phyloP scores from a whole-genome alignment of 2,888 invertebrate species.

The Drepanosiphum platanoidis region DNA sequence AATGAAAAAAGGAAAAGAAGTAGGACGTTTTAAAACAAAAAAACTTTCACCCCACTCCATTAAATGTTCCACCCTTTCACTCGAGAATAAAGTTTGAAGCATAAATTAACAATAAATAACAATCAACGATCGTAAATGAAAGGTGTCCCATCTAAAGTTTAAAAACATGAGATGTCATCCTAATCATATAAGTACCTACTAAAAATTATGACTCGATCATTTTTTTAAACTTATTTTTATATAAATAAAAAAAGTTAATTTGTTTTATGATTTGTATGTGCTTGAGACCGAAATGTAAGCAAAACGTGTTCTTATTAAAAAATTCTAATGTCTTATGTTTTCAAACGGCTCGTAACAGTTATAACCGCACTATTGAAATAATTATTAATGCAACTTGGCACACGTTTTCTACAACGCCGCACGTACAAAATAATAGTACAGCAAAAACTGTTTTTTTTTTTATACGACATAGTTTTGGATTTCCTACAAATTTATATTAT shows the following conservation, averaged over 20 bases:
- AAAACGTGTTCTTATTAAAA: not conserved
- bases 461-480: not conserved
- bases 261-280: conserved; percentile 1
- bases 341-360: not conserved
- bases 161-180: conserved; percentile 11
- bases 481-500: not conserved
- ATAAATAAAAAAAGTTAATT: not conserved
- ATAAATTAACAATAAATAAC: conserved; percentile 58
- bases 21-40: not conserved
- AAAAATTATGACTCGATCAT: conserved; percentile 19
- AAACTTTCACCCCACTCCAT: conserved; percentile 28
- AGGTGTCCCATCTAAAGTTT: conserved; percentile 5
- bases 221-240: conserved; percentile 12
- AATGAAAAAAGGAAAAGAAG: not conserved
- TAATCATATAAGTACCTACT: conserved; percentile 34
- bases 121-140: conserved; percentile 52
- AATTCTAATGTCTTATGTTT: conserved; percentile 7
- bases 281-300: not conserved
- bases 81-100: conserved; percentile 34
- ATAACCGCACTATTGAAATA: conserved; percentile 36
- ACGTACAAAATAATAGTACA: conserved; percentile 4
- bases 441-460: not conserved
- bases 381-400: conserved; percentile 49
- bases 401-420: not conserved
- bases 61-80: conserved; percentile 47